Conservation (phyloP, 2,113 vertebrate genomes). For the Ictidomys tridecemlineatus region DNA sequence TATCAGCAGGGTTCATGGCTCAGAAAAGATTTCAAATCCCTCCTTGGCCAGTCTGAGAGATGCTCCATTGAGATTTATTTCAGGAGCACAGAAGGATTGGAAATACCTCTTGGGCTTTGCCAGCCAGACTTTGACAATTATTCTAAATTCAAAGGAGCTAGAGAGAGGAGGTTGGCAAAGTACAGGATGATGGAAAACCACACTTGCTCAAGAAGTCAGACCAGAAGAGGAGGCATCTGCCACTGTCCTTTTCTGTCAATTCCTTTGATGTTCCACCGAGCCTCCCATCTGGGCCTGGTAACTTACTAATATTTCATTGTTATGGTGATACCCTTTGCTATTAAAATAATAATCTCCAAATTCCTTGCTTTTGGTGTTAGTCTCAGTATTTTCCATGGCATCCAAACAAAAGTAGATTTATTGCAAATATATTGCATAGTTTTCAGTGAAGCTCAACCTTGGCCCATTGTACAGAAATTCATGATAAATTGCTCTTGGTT, state of each 20-base stretch:
- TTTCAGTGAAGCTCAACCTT: constrained; percentile 52
- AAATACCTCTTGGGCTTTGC: background rate
- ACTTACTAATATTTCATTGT: background rate
- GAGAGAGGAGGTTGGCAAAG: background rate
- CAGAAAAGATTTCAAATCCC: background rate
- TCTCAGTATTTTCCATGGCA: background rate
- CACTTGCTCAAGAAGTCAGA: background rate
- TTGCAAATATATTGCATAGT: background rate
- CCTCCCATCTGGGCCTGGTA: background rate
- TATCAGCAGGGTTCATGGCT: background rate
- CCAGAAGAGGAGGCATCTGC: constrained; percentile 43
- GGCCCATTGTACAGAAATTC: background rate
- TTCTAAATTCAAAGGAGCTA: background rate
- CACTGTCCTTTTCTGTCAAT: background rate
- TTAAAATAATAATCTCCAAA: background rate
- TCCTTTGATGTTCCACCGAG: background rate
- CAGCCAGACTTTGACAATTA: background rate
- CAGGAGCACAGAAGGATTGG: background rate
- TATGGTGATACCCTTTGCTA: background rate
- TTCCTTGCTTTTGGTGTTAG: background rate
- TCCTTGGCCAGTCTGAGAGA: background rate
- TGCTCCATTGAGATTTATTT: background rate
- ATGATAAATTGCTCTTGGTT: background rate
- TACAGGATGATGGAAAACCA: background rate
- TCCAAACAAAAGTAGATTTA: constrained; percentile 41